Evolutionary conservation across 2,888 invertebrate species (phyloP).

Genomic region (Dolichopus griseipennis): DNA sequence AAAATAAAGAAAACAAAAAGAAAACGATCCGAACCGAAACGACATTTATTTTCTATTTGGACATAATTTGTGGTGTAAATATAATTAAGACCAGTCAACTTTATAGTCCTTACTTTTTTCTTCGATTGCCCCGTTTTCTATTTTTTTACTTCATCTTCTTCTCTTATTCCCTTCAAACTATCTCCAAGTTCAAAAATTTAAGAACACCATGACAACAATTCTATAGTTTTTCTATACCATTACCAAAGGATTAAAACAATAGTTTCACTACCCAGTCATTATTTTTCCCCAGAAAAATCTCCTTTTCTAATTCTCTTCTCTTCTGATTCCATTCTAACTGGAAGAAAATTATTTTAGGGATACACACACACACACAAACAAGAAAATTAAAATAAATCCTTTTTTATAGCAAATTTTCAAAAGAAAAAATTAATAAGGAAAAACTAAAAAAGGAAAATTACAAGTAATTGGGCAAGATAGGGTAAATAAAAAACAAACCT

Average conservation of each 20-base stretch:
- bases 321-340: too few relatives aligned
- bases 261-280: not conserved
- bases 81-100: not conserved
- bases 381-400: too few relatives aligned
- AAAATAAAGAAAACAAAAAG: not conserved
- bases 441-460: too few relatives aligned
- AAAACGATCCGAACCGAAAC: not conserved
- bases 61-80: conserved; percentile 6
- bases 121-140: not conserved
- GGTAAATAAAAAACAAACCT: not conserved
- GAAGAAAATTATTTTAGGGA: too few relatives aligned
- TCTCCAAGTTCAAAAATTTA: not conserved
- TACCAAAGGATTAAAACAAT: not conserved
- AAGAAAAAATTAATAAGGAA: too few relatives aligned
- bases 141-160: not conserved
- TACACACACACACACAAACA: too few relatives aligned
- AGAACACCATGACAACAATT: not conserved
- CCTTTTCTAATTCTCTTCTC: too few relatives aligned
- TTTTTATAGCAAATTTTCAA: too few relatives aligned
- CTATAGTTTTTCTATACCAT: not conserved
- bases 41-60: conserved; percentile 1
- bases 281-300: too few relatives aligned
- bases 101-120: not conserved
- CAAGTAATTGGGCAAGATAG: not conserved
- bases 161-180: too few relatives aligned